Conservation (phyloP, 2,797 vertebrate species). For the Synaphobranchus kaupii region DNA sequence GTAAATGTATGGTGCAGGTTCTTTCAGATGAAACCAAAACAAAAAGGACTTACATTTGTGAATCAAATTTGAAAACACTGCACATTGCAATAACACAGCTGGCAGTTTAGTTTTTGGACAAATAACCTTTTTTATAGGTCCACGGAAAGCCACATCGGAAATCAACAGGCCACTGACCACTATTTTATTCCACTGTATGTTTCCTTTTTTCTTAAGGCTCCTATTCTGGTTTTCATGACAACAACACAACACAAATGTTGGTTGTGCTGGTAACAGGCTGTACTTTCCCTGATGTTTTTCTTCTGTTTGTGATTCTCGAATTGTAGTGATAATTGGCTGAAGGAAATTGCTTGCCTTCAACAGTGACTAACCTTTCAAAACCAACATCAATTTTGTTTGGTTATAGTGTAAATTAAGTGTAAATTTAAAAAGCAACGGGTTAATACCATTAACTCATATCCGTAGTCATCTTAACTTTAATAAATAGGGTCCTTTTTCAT, state of each 20-base stretch:
- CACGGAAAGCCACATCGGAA: neutral
- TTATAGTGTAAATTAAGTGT: constrained; percentile 7
- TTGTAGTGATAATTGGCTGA: constrained; percentile 39
- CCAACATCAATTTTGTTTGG: neutral
- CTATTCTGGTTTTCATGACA: constrained; percentile 16
- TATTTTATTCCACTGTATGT: neutral
- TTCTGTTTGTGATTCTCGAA: constrained; percentile 42
- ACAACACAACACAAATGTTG: constrained; percentile 14
- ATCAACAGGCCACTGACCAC: neutral
- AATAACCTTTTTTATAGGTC: neutral
- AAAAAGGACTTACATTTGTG: neutral
- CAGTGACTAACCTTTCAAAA: constrained; percentile 37
- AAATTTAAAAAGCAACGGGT: constrained; percentile 22
- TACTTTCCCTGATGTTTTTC: constrained; percentile 8
- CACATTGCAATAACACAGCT: neutral
- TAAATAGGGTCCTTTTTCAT: constrained; percentile 29
- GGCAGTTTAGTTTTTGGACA: neutral
- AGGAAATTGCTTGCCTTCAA: constrained; percentile 39
- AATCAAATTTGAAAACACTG: neutral
- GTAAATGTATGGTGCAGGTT: neutral
- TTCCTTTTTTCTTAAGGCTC: constrained; percentile 7
- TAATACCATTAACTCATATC: constrained; percentile 37
- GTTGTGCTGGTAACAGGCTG: neutral
- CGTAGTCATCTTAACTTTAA: constrained; percentile 44
- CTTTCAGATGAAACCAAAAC: neutral